A percentile compares a stretch with the other conserved stretches of the same genome.
Conservation (phyloP, 2,888 invertebrate genomes). For the Dendrolimus houi region DNA sequence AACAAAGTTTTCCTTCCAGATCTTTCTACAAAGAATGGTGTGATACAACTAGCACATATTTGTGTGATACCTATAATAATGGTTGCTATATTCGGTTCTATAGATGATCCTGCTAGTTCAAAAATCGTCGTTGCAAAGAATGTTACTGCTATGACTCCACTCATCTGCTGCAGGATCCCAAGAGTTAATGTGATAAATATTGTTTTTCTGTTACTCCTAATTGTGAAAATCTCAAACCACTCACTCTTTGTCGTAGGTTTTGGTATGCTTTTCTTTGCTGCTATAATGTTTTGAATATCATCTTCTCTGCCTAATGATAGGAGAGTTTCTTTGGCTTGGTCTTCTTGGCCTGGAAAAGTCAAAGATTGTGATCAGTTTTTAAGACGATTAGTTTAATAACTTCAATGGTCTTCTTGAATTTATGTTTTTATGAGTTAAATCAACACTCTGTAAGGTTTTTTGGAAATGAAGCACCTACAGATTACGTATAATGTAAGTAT, state of each 20-base stretch:
- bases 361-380: not conserved
- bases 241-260: constrained; percentile 12
- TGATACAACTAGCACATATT: constrained; percentile 20
- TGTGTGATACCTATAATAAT: constrained; percentile 31
- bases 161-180: constrained; percentile 27
- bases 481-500: too few relatives aligned
- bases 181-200: constrained; percentile 24
- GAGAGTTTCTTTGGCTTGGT: constrained; percentile 23
- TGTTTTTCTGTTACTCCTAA: constrained; percentile 28
- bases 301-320: constrained; percentile 28
- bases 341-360: constrained; percentile 23
- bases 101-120: constrained; percentile 23
- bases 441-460: too few relatives aligned
- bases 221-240: constrained; percentile 25
- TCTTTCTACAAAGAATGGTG: constrained; percentile 31
- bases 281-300: constrained; percentile 24
- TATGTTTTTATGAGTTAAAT: too few relatives aligned
- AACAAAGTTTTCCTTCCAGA: constrained; percentile 27
- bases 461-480: too few relatives aligned
- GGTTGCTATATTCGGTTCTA: constrained; percentile 26
- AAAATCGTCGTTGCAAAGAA: constrained; percentile 33
- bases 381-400: too few relatives aligned
- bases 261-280: constrained; percentile 15
- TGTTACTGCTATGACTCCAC: constrained; percentile 25
- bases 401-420: too few relatives aligned